Evolutionary conservation across 2,113 vertebrate species (phyloP).

Genomic region (Podiceps cristatus): DNA sequence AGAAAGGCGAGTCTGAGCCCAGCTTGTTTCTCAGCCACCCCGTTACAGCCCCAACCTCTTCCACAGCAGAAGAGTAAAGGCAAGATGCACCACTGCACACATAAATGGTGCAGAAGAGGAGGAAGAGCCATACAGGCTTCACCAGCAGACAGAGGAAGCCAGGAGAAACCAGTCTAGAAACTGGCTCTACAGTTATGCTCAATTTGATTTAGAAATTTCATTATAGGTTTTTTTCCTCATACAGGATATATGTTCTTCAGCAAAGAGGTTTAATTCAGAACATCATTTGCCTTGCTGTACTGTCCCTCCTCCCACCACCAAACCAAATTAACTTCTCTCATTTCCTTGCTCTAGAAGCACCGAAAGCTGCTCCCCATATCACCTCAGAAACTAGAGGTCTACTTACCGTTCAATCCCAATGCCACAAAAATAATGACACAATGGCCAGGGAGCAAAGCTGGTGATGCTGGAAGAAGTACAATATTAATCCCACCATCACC

Average conservation of each 20-base stretch:
- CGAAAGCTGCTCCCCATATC: background rate
- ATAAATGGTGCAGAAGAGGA: background rate
- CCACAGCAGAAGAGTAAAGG: background rate
- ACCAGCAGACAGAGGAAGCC: background rate
- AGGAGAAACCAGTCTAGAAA: background rate
- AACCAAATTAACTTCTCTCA: background rate
- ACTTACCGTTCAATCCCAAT: background rate
- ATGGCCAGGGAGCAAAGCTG: background rate
- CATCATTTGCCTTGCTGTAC: background rate
- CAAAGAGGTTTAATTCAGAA: background rate
- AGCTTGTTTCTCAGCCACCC: background rate
- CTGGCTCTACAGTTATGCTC: background rate
- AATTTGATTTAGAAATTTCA: background rate
- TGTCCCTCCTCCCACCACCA: background rate
- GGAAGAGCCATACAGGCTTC: background rate
- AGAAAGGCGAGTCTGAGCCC: background rate
- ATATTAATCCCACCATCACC: background rate
- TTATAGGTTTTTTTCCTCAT: background rate
- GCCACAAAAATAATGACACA: background rate
- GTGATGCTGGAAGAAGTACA: background rate
- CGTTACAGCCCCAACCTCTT: background rate
- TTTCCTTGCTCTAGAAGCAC: background rate
- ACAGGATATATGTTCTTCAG: background rate
- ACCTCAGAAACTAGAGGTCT: background rate
- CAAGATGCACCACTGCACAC: background rate